Base-by-base conservation (phyloP, 2,113 vertebrate species). In the Glaucomys volans region DNA sequence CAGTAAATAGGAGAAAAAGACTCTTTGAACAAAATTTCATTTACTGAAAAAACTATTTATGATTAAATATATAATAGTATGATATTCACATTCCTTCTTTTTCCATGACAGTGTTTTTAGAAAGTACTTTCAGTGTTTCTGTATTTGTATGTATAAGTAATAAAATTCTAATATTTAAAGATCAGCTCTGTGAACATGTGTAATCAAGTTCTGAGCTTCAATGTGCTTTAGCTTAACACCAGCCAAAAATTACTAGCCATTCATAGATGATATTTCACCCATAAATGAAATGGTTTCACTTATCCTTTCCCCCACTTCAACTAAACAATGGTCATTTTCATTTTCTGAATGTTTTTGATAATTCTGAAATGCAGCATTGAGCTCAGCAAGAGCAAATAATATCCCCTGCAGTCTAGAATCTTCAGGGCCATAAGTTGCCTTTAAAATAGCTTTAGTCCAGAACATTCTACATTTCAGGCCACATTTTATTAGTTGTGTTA, bases 401-500 rank as follows among this genome's bases (percentile, higher is more conserved):
- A 52, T 66, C 4, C 62, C 12, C 50, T 54, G 20, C 22, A 93
- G 28, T 0, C 0, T 76, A 75, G 52, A 95, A 37, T 94, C 86
- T 96, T 95, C 1, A 96, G 94, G 94, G 74, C 24, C 28, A 64
- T 85, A 69, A 40, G 52, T 72, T 66, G 62, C 84, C 67, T 98
- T 97, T 95, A 75, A 96, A 97, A 95, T 80, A 93, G 64, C 83
- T 95, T 96, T 35, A 90, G 79, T 97, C 89, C 86, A 97, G 76
- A 96, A 76, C n/a, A 93, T 77, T 92, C 89, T 92, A 80, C 20
- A 80, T 12, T 57, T 67, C 86, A 87, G 40, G 74, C 44, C 87
- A 18, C 17, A 44, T 91, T 97, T 97, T 97, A 97, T 95, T 94
- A 97, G 92, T 77, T 97, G 81, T 90, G 94, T 74, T 97, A 96